These are phyloP conservation scores for Hydrolagus affinis DNA, from an alignment of 2,113 vertebrate species.

Conservation along the genomic window DNA sequence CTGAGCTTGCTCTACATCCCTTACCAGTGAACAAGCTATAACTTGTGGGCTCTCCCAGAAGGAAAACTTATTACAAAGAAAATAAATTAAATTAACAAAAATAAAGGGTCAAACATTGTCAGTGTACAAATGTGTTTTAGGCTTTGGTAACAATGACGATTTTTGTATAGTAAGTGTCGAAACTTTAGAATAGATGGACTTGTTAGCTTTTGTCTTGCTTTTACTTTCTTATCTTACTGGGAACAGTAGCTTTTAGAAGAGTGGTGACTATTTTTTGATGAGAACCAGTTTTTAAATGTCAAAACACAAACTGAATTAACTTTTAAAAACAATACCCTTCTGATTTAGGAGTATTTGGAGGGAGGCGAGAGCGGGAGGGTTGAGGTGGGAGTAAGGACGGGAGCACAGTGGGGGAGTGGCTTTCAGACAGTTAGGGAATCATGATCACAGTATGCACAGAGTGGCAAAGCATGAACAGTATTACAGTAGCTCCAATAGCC, in stretches of 20 bases:
- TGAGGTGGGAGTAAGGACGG: no score
- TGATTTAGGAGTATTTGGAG: no score
- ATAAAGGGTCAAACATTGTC: slow-evolving; percentile 48
- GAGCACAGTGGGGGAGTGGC: neutral
- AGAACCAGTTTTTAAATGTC: neutral
- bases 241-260: neutral
- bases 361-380: no score
- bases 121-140: slow-evolving; percentile 78
- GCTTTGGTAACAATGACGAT: slow-evolving; percentile 67
- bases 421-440: neutral
- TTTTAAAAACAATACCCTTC: no score
- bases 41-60: neutral
- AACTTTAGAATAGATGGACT: slow-evolving; percentile 64
- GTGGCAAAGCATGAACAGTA: slow-evolving; percentile 41
- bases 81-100: neutral
- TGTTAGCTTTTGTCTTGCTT: slow-evolving; percentile 47
- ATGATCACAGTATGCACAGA: slow-evolving; percentile 45
- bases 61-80: neutral
- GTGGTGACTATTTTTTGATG: neutral
- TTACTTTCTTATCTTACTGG: slow-evolving; percentile 34
- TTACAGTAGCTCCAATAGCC: slow-evolving; percentile 36
- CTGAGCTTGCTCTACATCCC: neutral
- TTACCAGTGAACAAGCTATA: neutral
- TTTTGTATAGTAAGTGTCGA: slow-evolving; percentile 66
- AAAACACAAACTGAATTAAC: no score